These are phyloP conservation scores for Neopelma chrysocephalum DNA, from an alignment of 2,797 vertebrate genomes.

Conservation along the genomic window DNA sequence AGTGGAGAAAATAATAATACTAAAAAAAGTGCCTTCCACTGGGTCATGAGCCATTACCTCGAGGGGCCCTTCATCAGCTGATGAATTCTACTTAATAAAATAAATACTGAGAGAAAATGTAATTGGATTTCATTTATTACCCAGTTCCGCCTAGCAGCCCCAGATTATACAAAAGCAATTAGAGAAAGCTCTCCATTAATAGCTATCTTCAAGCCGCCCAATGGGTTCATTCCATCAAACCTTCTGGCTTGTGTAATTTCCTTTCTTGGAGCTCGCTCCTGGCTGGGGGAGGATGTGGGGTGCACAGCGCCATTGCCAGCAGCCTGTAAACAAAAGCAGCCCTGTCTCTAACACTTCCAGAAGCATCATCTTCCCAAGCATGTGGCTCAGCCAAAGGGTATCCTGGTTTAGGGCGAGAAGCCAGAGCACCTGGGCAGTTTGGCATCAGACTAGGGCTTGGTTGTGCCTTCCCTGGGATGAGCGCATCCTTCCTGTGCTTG, in stretches of 20 bases:
- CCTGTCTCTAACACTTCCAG: background rate
- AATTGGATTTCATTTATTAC: conserved; percentile 79
- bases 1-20: conserved; percentile 57
- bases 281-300: conserved; percentile 7
- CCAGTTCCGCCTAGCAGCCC: conserved; percentile 73
- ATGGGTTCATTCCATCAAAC: conserved; percentile 70
- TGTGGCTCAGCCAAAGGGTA: background rate
- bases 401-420: background rate
- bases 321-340: conserved; percentile 43
- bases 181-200: conserved; percentile 73
- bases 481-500: background rate
- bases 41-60: conserved; percentile 67
- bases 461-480: background rate
- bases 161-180: conserved; percentile 76
- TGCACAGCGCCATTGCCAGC: background rate
- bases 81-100: conserved; percentile 75
- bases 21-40: conserved; percentile 46
- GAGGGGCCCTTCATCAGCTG: conserved; percentile 67
- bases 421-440: conserved; percentile 53
- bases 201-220: conserved; percentile 69
- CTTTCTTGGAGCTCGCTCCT: conserved; percentile 16
- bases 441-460: background rate
- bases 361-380: background rate
- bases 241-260: conserved; percentile 68
- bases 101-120: conserved; percentile 74